Evolutionary conservation across 92 coral and sea anemone genomes (phyloP).

Genomic region (Ricordea florida): DNA sequence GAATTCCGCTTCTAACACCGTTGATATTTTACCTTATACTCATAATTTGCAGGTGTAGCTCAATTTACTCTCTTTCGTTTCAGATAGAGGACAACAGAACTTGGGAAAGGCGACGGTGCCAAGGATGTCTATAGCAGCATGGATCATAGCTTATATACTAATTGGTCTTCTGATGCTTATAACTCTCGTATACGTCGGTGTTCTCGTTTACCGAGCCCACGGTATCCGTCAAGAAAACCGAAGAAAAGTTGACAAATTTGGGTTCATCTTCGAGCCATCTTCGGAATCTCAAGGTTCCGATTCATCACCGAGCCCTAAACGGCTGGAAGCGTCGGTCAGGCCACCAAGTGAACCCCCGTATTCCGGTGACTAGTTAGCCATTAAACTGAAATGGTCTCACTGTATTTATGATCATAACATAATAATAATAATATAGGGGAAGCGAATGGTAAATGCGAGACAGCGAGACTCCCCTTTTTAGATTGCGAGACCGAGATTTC

Average conservation of each 20-base stretch:
- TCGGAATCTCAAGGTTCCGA: constrained; percentile 14
- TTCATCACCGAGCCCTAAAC: constrained; percentile 45
- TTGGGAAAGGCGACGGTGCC: neutral
- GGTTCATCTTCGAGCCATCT: constrained; percentile 21
- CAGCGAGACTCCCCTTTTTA: too few species aligned
- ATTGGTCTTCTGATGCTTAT: constrained; percentile 32
- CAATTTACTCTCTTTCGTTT: neutral
- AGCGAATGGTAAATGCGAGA: too few species aligned
- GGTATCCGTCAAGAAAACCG: constrained; percentile 46
- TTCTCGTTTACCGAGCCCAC: constrained; percentile 28
- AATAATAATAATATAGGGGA: too few species aligned
- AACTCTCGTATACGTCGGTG: constrained; percentile 43
- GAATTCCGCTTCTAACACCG: too few species aligned
- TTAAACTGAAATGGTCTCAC: too few species aligned
- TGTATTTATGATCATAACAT: neutral
- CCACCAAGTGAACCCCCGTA: constrained; percentile 54
- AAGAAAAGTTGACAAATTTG: constrained; percentile 10
- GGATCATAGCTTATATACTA: constrained; percentile 47
- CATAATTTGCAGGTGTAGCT: too few species aligned
- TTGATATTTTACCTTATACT: too few species aligned
- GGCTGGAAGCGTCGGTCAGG: constrained; percentile 57
- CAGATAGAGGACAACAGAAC: neutral
- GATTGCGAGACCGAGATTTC: too few species aligned
- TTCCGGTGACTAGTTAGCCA: constrained; percentile 50
- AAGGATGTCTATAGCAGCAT: constrained; percentile 47